A percentile compares a stretch with the other conserved stretches of the same genome.
phyloP scores from a whole-genome alignment of 2,113 vertebrate species.

The Phaethornis superciliosus region DNA sequence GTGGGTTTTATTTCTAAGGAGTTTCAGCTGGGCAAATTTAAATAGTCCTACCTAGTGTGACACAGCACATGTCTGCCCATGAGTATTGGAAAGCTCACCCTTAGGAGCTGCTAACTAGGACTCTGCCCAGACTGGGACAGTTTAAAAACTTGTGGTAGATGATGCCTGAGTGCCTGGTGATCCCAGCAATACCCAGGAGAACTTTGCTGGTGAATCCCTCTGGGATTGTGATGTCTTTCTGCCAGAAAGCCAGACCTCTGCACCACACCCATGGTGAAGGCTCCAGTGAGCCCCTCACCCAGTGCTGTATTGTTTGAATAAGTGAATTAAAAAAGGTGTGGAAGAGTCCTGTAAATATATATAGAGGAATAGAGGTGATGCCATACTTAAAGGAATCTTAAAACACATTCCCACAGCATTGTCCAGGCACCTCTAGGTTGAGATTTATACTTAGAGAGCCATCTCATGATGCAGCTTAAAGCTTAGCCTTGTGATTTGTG shows the following conservation, averaged over 20 bases:
- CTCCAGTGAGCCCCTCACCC: not conserved
- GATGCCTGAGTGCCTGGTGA: not conserved
- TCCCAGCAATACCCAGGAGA: not conserved
- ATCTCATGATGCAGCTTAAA: not conserved
- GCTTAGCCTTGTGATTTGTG: not conserved
- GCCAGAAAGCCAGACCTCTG: not conserved
- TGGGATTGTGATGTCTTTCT: not conserved
- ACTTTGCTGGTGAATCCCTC: not conserved
- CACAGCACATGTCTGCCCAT: not conserved
- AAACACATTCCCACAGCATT: not conserved
- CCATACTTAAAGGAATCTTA: not conserved
- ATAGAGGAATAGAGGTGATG: not conserved
- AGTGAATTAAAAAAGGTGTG: not conserved
- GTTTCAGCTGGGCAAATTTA: not conserved
- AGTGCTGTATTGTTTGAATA: not conserved
- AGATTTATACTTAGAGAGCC: not conserved
- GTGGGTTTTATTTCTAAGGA: not conserved
- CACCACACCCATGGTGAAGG: not conserved
- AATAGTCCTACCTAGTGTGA: not conserved
- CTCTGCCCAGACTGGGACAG: not conserved
- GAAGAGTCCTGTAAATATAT: not conserved
- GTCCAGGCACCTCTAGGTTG: not conserved
- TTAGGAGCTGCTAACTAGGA: rapidly evolving
- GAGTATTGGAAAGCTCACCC: not conserved
- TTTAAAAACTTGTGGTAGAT: not conserved